Percentiles rank a stretch among this genome's conserved stretches.
Conservation (phyloP, 2,797 vertebrate genomes). For the Etheostoma nigrum region DNA sequence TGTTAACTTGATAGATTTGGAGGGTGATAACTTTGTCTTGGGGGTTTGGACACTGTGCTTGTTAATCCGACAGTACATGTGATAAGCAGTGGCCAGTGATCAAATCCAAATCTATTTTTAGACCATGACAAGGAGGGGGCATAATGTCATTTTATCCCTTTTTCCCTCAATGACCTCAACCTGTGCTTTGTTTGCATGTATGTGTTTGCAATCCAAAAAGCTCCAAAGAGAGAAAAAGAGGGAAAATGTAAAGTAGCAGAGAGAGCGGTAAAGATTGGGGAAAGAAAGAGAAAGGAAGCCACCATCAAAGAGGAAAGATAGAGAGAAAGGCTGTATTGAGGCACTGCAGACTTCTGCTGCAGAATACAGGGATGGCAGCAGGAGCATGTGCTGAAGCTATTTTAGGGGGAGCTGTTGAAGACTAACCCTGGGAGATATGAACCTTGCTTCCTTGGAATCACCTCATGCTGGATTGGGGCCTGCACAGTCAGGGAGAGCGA, state of each 20-base stretch:
- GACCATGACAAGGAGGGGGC: constrained; percentile 18
- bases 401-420: constrained; percentile 50
- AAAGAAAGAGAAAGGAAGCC: background rate
- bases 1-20: background rate
- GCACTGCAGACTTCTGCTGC: constrained; percentile 66
- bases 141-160: constrained; percentile 14
- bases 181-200: constrained; percentile 11
- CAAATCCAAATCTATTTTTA: constrained; percentile 52
- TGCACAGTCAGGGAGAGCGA: constrained; percentile 30
- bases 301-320: background rate
- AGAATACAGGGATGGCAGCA: constrained; percentile 41
- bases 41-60: constrained; percentile 3
- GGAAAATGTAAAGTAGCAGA: background rate
- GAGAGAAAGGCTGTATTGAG: constrained; percentile 17
- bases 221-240: background rate
- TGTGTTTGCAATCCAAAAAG: background rate
- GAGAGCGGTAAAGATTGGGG: background rate
- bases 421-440: constrained; percentile 60
- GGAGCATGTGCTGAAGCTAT: constrained; percentile 52
- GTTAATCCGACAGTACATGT: constrained; percentile 20
- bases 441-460: constrained; percentile 58
- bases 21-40: background rate
- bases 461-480: constrained; percentile 42
- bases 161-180: constrained; percentile 25
- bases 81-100: constrained; percentile 43